Conservation (phyloP, 2,113 vertebrate genomes). For the rabbit (Oryctolagus cuniculus) region mOryCun1.1 NC_091441.1:82623501-82624000, state of each 20-base stretch:
- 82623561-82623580: too few relatives aligned
- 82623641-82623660: too few relatives aligned
- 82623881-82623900: background rate
- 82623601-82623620: too few relatives aligned
- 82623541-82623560: too few relatives aligned
- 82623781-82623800: background rate
- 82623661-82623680: too few relatives aligned
- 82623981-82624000: too few relatives aligned
- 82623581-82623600: too few relatives aligned
- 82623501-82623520: too few relatives aligned
- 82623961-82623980: too few relatives aligned
- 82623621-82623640: too few relatives aligned
- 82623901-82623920: background rate
- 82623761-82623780: background rate
- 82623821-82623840: background rate
- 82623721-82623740: slow-evolving; percentile 42
- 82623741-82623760: background rate
- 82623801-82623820: slow-evolving; percentile 4
- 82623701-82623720: slow-evolving; percentile 15
- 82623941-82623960: background rate
- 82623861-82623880: background rate
- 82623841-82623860: slow-evolving; percentile 1
- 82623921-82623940: background rate
- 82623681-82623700: background rate
- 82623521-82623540: too few relatives aligned